Evolutionary conservation across 2,113 vertebrate species (phyloP), one percentile per base, ranked within the genome.

Genomic region (human (Homo sapiens)): DNA sequence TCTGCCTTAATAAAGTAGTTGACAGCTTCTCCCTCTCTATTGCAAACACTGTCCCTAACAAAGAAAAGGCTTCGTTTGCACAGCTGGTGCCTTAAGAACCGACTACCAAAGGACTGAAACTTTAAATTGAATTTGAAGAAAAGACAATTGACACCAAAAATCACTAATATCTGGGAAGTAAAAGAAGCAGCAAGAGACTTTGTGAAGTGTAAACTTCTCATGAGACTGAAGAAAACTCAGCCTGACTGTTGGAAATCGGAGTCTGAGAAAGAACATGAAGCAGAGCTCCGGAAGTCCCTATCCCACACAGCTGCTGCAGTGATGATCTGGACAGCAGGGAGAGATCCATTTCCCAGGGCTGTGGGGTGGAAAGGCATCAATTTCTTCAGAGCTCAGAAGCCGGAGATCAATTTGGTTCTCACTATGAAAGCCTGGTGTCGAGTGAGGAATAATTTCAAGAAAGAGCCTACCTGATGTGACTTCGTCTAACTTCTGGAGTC

Each of bases 41-140:
- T 80, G 25, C 61, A 22, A 68, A n/a, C 89, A 48, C 66, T 17
- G 78, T 30, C 18, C 18, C 73, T 18, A 80, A 89, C 95, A 83
- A 91, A 96, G 81, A 84, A 85, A 78, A 94, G 84, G 61, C 82
- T 59, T 79, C 3, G 18, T 97, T 97, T 97, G 93, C 95, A 96
- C 97, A 97, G 97, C 97, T 97, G 97, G 81, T 78, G 70, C 96
- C 85, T 80, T 85, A 83, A 83, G 88, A 93, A 89, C 10, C 8
- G 3, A 94, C 66, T 68, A 94, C 97, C 96, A 96, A 98, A 97
- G 81, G 73, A 16, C 81, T 86, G 79, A 96, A 97, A 94, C 73
- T 97, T 97, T 88, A 94, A 93, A 45, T 93, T 93, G 59, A 89
- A 86, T 96, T 82, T 86, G 57, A 13, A 72, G 45, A 10, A 86